phyloP scores from a whole-genome alignment of 2,888 invertebrate species.

The Physocephala rufipes region DNA sequence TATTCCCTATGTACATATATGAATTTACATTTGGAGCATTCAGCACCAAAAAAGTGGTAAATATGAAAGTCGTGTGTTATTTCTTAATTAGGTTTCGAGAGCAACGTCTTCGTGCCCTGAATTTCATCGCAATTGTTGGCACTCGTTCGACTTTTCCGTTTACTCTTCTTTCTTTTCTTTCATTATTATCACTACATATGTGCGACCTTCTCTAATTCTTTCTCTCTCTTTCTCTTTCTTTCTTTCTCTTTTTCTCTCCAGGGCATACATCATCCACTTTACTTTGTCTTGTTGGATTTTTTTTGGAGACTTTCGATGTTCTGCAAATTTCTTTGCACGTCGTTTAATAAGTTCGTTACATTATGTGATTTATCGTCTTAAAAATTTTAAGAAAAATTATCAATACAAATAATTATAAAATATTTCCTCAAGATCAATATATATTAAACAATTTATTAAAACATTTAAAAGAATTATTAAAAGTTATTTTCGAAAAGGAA shows the following conservation, averaged over 20 bases:
- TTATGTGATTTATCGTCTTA: not conserved
- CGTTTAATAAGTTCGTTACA: constrained; percentile 8
- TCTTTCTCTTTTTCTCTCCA: not conserved
- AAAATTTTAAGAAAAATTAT: too few relatives aligned
- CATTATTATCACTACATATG: too few relatives aligned
- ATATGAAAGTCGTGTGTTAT: constrained; percentile 20
- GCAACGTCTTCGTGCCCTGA: constrained; percentile 25
- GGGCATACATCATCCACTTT: not conserved
- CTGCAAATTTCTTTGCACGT: too few relatives aligned
- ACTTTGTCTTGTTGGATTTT: not conserved
- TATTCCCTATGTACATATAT: not conserved
- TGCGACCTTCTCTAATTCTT: too few relatives aligned
- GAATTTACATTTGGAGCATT: not conserved
- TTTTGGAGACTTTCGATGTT: not conserved
- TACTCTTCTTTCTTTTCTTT: not conserved
- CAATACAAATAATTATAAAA: too few relatives aligned
- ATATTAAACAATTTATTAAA: too few relatives aligned
- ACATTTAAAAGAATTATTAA: too few relatives aligned
- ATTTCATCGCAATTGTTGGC: not conserved
- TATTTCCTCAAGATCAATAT: too few relatives aligned
- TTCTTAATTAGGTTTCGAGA: constrained; percentile 22
- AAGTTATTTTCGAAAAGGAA: too few relatives aligned
- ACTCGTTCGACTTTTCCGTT: constrained; percentile 4
- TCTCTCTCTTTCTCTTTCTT: not conserved
- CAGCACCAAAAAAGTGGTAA: too few relatives aligned